Percentiles rank a stretch among this genome's conserved stretches.
phyloP scores from a whole-genome alignment of 2,888 invertebrate genomes.

The Mythimna lalbum region DNA sequence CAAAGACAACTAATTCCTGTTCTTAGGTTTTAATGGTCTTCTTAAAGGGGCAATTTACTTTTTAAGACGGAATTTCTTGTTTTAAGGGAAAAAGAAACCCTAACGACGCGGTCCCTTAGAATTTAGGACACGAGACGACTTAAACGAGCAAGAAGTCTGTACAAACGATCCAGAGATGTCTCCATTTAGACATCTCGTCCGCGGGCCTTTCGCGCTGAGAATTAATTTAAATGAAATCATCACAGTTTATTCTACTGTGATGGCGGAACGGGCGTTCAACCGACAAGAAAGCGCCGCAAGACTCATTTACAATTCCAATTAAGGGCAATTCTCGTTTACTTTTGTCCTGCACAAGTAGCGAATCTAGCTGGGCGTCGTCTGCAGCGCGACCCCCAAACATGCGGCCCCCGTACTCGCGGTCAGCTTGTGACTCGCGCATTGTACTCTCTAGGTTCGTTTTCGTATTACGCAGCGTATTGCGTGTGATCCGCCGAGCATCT shows the following conservation, averaged over 20 bases:
- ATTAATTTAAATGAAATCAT: slow-evolving; percentile 90
- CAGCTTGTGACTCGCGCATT: slow-evolving; percentile 42
- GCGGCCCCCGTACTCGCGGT: slow-evolving; percentile 63
- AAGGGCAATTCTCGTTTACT: slow-evolving; percentile 89
- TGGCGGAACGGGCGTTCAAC: slow-evolving; percentile 84
- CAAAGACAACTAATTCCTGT: slow-evolving; percentile 66
- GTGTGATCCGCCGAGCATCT: slow-evolving; percentile 33
- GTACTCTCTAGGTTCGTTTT: slow-evolving; percentile 25
- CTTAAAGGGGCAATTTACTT: slow-evolving; percentile 71
- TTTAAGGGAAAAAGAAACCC: slow-evolving; percentile 65
- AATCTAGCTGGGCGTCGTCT: slow-evolving; percentile 75
- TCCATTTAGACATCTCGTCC: slow-evolving; percentile 77
- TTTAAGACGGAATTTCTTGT: slow-evolving; percentile 65
- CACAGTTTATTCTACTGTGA: slow-evolving; percentile 88
- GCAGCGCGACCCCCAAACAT: slow-evolving; percentile 69
- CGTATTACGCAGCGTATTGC: slow-evolving; percentile 34
- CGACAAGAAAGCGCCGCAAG: slow-evolving; percentile 87
- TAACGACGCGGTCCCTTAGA: slow-evolving; percentile 66
- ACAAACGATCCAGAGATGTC: slow-evolving; percentile 76
- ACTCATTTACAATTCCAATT: slow-evolving; percentile 90
- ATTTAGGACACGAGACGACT: slow-evolving; percentile 70
- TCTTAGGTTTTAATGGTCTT: slow-evolving; percentile 62
- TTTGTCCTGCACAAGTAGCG: slow-evolving; percentile 85
- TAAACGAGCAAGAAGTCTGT: slow-evolving; percentile 72
- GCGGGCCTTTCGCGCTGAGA: slow-evolving; percentile 75